Evolutionary conservation across 2,797 vertebrate genomes (phyloP).

Genomic region (Mareca strepera): DNA sequence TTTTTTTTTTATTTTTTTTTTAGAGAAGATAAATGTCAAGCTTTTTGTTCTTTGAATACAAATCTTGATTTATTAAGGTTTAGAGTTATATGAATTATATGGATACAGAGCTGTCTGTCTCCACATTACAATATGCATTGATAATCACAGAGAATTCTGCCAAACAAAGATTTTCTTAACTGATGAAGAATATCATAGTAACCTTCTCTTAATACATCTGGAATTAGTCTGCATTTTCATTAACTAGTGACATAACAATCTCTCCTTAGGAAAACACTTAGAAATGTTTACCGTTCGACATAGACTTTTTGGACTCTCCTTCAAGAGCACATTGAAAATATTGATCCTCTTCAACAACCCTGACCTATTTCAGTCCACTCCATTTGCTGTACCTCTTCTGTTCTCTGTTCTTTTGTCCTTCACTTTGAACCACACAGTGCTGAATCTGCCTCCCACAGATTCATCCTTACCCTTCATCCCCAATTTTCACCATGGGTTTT

Average conservation of each 20-base stretch:
- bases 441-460: not conserved
- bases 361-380: not conserved
- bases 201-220: not conserved
- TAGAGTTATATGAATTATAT: not conserved
- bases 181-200: not conserved
- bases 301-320: not conserved
- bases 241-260: not conserved
- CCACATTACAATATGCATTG: not conserved
- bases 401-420: not conserved
- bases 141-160: not conserved
- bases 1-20: not conserved
- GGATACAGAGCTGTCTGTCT: not conserved
- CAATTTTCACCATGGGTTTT: not conserved
- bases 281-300: not conserved
- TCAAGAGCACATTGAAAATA: not conserved
- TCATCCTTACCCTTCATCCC: accelerated
- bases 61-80: not conserved
- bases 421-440: not conserved
- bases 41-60: constrained; percentile 14
- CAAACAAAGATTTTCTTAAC: not conserved
- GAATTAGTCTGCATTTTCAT: not conserved
- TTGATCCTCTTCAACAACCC: not conserved
- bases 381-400: not conserved
- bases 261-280: not conserved
- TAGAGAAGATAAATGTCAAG: constrained; percentile 32